These are phyloP conservation scores for Rhopalosiphum nymphaeae DNA, from an alignment of 2,888 invertebrate species.

Conservation along the genomic window DNA sequence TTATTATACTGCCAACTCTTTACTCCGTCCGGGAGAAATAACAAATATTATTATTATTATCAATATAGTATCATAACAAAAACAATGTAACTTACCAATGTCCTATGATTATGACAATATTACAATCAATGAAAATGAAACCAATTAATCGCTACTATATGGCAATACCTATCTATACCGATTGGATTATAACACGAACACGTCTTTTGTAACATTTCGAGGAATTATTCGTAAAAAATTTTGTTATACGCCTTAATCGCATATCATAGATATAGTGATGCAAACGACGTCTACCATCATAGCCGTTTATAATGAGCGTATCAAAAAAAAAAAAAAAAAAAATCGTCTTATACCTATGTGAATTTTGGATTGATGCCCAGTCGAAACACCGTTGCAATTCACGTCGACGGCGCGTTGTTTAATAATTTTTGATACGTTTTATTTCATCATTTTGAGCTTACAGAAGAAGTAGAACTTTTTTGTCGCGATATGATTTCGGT, in stretches of 20 bases:
- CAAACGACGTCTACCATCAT: neutral
- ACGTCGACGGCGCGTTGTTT: neutral
- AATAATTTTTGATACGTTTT: neutral
- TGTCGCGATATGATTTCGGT: neutral
- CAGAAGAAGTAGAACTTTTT: too few relatives aligned
- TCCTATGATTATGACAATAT: neutral
- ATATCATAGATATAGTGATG: too few relatives aligned
- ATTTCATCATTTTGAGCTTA: neutral
- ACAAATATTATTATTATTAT: neutral
- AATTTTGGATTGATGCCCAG: neutral
- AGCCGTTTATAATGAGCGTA: neutral
- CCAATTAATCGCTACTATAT: neutral
- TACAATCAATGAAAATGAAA: neutral
- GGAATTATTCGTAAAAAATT: neutral
- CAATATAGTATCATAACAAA: neutral
- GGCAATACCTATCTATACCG: neutral
- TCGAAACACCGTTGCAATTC: neutral
- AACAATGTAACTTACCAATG: neutral
- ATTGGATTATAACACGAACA: neutral
- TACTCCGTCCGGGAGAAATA: slow-evolving; percentile 25
- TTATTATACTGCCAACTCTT: neutral
- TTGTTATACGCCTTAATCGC: neutral
- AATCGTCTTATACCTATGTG: neutral
- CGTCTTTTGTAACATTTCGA: neutral
- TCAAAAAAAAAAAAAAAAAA: neutral